Percentiles rank a stretch among this genome's conserved stretches.
These are phyloP conservation scores for Pungitius pungitius DNA, from an alignment of 2,113 vertebrate species.

Conservation along the genomic window DNA sequence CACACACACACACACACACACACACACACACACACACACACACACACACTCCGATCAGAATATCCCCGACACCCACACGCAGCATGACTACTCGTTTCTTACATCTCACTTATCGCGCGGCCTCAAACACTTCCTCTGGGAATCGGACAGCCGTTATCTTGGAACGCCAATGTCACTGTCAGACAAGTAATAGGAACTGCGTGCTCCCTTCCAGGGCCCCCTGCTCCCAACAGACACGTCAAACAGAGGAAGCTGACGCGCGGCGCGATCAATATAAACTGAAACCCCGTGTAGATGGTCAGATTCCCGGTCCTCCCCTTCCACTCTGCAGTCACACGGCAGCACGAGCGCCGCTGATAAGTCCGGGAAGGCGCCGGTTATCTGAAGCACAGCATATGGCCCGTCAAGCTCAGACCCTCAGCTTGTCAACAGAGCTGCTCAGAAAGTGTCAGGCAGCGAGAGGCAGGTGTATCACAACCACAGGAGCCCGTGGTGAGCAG, in stretches of 20 bases:
- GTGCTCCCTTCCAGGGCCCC: slow-evolving; percentile 30
- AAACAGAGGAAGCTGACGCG: slow-evolving; percentile 72
- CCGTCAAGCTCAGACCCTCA: slow-evolving; percentile 44
- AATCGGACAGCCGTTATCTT: slow-evolving; percentile 75
- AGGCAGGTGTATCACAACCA: slow-evolving; percentile 53
- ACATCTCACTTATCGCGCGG: slow-evolving; percentile 63
- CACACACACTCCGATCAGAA: slow-evolving; percentile 25
- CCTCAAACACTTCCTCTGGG: slow-evolving; percentile 72
- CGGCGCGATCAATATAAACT: slow-evolving; percentile 65
- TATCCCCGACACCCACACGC: slow-evolving; percentile 30
- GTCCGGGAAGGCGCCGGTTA: slow-evolving; percentile 34
- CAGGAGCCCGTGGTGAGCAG: slow-evolving; percentile 14
- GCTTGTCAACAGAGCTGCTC: slow-evolving; percentile 31
- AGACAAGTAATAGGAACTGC: slow-evolving; percentile 70
- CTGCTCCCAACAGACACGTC: slow-evolving; percentile 18
- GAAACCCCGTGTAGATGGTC: slow-evolving; percentile 62
- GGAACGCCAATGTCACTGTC: slow-evolving; percentile 67
- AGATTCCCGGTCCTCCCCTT: slow-evolving; percentile 58
- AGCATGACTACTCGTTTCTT: slow-evolving; percentile 41
- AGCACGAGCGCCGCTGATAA: slow-evolving; percentile 27
- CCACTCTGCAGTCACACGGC: slow-evolving; percentile 31
- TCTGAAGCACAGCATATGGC: slow-evolving; percentile 39
- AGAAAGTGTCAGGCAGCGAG: slow-evolving; percentile 40
- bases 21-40: slow-evolving; percentile 5
- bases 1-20: not conserved